Conservation (phyloP, 1,140 invertebrate species). For the Megalopta genalis region DNA sequence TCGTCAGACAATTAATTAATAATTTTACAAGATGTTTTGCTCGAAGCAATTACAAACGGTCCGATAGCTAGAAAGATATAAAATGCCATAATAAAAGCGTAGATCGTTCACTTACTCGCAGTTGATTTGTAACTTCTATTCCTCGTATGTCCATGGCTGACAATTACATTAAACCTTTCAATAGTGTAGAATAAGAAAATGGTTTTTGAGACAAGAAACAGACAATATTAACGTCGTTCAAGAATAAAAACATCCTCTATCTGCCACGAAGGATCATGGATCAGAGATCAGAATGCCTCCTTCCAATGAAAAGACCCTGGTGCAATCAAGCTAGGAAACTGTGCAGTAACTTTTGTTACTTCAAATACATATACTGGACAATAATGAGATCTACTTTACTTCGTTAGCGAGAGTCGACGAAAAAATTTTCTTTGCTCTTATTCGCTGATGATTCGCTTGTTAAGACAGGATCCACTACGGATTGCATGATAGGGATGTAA, state of each 20-base stretch:
- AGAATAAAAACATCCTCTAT: constrained; percentile 60
- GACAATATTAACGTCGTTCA: constrained; percentile 39
- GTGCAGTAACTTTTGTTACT: background rate
- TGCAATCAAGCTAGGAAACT: background rate
- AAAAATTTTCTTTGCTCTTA: too few relatives aligned
- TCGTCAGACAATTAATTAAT: background rate
- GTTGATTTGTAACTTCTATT: constrained; percentile 78
- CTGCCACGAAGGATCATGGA: constrained; percentile 55
- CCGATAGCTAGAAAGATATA: background rate
- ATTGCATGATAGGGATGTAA: too few relatives aligned
- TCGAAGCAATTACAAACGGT: background rate
- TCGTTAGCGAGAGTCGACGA: too few relatives aligned
- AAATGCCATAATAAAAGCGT: background rate
- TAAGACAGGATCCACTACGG: too few relatives aligned
- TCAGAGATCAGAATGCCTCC: constrained; percentile 32
- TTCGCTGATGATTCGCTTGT: too few relatives aligned
- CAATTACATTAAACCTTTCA: constrained; percentile 9
- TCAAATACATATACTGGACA: too few relatives aligned
- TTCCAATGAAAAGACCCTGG: background rate
- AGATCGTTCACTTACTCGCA: constrained; percentile 68
- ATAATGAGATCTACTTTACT: too few relatives aligned
- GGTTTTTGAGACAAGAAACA: constrained; percentile 27
- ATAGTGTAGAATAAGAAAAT: background rate
- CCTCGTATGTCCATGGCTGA: constrained; percentile 76
- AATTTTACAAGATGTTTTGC: background rate